These are phyloP conservation scores for Borostomias antarcticus DNA, from an alignment of 2,797 vertebrate species.

Conservation along the genomic window DNA sequence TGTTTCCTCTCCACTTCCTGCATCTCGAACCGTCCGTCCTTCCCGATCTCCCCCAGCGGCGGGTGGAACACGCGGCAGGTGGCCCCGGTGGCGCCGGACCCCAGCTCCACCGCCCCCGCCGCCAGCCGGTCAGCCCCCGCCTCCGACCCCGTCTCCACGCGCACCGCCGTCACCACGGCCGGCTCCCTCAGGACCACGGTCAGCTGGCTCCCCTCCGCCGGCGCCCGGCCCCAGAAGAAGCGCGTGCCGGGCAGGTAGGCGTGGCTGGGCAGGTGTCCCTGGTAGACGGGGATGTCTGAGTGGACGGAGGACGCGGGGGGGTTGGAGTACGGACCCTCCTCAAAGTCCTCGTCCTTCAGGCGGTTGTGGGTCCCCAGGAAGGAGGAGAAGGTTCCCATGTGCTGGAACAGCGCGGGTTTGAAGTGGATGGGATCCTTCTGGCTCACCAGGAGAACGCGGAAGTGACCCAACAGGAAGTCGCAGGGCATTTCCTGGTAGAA, in stretches of 20 bases:
- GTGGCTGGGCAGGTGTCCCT: conserved; percentile 66
- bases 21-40: conserved; percentile 72
- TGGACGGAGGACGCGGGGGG: conserved; percentile 65
- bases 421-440: conserved; percentile 79
- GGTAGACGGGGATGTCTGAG: conserved; percentile 69
- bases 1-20: conserved; percentile 25
- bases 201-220: conserved; percentile 67
- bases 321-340: conserved; percentile 60
- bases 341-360: conserved; percentile 78
- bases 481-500: conserved; percentile 89
- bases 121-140: conserved; percentile 66
- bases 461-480: conserved; percentile 83
- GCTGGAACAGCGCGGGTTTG: conserved; percentile 84
- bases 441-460: conserved; percentile 73
- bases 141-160: conserved; percentile 74
- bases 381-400: conserved; percentile 78
- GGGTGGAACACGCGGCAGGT: conserved; percentile 67
- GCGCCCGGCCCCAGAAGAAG: conserved; percentile 83
- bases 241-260: conserved; percentile 73
- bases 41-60: conserved; percentile 64
- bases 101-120: conserved; percentile 78
- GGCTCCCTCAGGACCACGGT: conserved; percentile 73
- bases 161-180: conserved; percentile 53
- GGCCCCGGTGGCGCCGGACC: conserved; percentile 32
- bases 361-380: conserved; percentile 74